Evolutionary conservation across 2,888 invertebrate genomes (phyloP).

Genomic region (Philopedon plagiatum): DNA sequence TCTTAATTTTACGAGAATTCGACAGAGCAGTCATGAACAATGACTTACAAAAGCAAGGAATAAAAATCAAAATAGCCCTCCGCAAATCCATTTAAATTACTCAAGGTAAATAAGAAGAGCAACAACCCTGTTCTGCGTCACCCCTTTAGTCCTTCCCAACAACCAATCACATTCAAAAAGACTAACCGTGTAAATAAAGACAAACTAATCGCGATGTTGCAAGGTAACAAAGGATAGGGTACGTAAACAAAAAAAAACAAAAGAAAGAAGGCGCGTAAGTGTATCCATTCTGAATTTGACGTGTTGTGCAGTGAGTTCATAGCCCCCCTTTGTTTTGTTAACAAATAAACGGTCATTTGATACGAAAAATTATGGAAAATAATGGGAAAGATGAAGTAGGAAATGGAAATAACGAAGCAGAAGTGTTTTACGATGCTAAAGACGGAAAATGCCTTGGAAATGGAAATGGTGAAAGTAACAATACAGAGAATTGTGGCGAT

Average conservation of each 20-base stretch:
- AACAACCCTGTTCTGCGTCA: neutral
- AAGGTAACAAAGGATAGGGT: conserved; percentile 13
- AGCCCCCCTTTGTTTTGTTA: conserved; percentile 30
- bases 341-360: neutral
- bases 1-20: no score
- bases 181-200: neutral
- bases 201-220: neutral
- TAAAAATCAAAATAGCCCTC: no score
- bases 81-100: no score
- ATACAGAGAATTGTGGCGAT: conserved; percentile 31
- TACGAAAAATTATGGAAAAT: conserved; percentile 24
- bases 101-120: no score
- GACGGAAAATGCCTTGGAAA: conserved; percentile 56
- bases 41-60: no score
- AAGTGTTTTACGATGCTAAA: conserved; percentile 53
- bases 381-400: conserved; percentile 54
- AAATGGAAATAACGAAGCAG: conserved; percentile 46
- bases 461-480: conserved; percentile 50
- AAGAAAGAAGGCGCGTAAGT: conserved; percentile 22
- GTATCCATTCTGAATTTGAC: conserved; percentile 21
- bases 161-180: conserved; percentile 25
- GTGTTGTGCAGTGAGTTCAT: conserved; percentile 25
- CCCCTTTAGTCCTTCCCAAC: neutral
- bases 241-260: conserved; percentile 23
- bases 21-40: no score